Conservation (phyloP, 2,888 invertebrate species). For the Parochlus steinenii region DNA sequence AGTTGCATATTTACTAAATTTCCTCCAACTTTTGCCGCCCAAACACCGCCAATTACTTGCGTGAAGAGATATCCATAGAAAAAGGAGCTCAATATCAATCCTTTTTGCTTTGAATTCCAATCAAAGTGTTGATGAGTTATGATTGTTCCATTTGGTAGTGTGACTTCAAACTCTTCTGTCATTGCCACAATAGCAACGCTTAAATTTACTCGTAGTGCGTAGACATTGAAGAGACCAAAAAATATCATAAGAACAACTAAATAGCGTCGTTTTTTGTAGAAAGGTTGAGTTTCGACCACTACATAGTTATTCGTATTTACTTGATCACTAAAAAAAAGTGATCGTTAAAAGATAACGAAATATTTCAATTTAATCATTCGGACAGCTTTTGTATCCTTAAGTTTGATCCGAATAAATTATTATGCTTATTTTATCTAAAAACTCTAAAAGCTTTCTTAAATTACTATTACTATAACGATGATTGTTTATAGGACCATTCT, state of each 20-base stretch:
- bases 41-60: conserved; percentile 67
- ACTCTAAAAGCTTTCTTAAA: no score
- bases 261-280: conserved; percentile 58
- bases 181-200: conserved; percentile 90
- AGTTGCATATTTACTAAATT: no score
- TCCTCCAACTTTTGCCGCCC: conserved; percentile 72
- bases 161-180: conserved; percentile 52
- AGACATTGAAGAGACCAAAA: conserved; percentile 72
- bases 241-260: conserved; percentile 62
- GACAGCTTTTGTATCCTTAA: no score
- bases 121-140: conserved; percentile 55
- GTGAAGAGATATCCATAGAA: conserved; percentile 81
- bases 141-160: conserved; percentile 43
- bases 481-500: no score
- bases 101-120: conserved; percentile 64
- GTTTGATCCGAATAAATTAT: no score
- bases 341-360: no score
- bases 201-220: conserved; percentile 69
- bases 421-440: no score
- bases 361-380: no score
- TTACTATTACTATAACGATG: no score
- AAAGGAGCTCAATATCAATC: conserved; percentile 67
- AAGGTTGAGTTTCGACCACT: conserved; percentile 19
- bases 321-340: no score
- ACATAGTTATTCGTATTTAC: no score